phyloP scores from a whole-genome alignment of 1,140 invertebrate species.

The Tribolium castaneum region DNA sequence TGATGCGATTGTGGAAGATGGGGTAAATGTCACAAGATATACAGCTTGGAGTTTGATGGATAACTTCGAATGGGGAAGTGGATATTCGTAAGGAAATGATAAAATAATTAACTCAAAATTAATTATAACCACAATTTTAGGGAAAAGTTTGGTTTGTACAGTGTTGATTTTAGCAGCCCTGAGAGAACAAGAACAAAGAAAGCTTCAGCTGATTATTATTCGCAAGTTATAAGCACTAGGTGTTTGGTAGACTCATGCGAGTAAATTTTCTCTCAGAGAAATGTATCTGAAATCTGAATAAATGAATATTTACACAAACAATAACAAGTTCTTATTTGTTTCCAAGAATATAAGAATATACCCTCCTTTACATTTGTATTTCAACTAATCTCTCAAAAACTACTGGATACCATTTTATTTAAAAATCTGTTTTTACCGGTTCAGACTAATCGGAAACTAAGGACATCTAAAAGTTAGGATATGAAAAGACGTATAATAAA shows the following conservation, averaged over 20 bases:
- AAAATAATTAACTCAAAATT: not conserved
- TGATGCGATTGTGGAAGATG: slow-evolving; percentile 71
- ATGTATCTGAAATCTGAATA: too few relatives aligned
- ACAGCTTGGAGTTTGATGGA: slow-evolving; percentile 81
- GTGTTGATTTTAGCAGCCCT: slow-evolving; percentile 69
- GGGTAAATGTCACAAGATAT: slow-evolving; percentile 74
- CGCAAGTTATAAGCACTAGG: slow-evolving; percentile 50
- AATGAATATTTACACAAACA: too few relatives aligned
- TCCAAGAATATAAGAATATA: too few relatives aligned
- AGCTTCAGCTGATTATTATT: slow-evolving; percentile 63
- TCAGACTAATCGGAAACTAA: too few relatives aligned
- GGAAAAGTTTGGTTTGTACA: slow-evolving; percentile 68
- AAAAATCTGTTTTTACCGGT: too few relatives aligned
- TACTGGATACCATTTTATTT: too few relatives aligned
- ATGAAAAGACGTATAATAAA: too few relatives aligned
- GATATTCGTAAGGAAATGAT: slow-evolving; percentile 69
- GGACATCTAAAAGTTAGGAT: too few relatives aligned
- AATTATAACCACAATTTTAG: slow-evolving; percentile 57
- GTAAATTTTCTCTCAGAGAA: not conserved
- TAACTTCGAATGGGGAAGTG: slow-evolving; percentile 81
- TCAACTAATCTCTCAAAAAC: too few relatives aligned
- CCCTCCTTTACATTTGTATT: too few relatives aligned
- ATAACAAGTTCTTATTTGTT: too few relatives aligned
- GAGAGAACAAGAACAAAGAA: slow-evolving; percentile 66
- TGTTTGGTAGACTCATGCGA: slow-evolving; percentile 53